Evolutionary conservation across 2,888 invertebrate species (phyloP).

Genomic region (Andrena hattorfiana): DNA sequence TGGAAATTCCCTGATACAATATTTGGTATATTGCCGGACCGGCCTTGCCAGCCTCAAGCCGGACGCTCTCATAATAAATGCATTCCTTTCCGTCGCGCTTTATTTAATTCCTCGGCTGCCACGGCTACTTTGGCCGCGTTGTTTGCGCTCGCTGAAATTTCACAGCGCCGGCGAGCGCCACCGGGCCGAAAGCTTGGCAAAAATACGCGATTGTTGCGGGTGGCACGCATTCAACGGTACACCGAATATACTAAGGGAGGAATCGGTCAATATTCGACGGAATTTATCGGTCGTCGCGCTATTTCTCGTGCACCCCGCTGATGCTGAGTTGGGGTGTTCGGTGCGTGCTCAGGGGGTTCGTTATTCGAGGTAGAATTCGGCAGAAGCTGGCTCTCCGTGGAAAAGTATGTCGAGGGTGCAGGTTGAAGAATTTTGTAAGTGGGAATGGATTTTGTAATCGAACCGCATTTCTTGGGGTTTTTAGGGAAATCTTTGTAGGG

Average conservation of each 20-base stretch:
- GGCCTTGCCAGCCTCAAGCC: slow-evolving; percentile 27
- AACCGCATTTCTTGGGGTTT: too few relatives aligned
- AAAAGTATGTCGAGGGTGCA: too few relatives aligned
- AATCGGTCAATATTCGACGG: not conserved
- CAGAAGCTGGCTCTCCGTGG: too few relatives aligned
- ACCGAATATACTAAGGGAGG: not conserved
- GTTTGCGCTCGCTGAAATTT: slow-evolving; percentile 13
- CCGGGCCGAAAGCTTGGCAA: not conserved
- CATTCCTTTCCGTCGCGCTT: slow-evolving; percentile 45
- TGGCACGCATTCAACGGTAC: not conserved
- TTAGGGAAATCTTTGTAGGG: too few relatives aligned
- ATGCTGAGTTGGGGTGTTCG: not conserved
- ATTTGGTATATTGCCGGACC: slow-evolving; percentile 34
- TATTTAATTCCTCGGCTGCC: slow-evolving; percentile 42
- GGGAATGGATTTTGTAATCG: too few relatives aligned
- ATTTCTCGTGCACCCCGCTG: not conserved
- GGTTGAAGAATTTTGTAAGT: too few relatives aligned
- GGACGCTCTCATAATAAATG: slow-evolving; percentile 48
- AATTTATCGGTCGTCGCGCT: slow-evolving; percentile 11
- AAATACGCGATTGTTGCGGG: slow-evolving; percentile 11
- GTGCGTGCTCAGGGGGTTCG: not conserved
- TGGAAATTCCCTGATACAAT: slow-evolving; percentile 58
- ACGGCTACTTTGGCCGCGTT: slow-evolving; percentile 15
- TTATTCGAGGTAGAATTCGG: not conserved
- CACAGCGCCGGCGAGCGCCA: not conserved